Base-by-base conservation (phyloP, 2,888 invertebrate species). In the Nineta flava region DNA sequence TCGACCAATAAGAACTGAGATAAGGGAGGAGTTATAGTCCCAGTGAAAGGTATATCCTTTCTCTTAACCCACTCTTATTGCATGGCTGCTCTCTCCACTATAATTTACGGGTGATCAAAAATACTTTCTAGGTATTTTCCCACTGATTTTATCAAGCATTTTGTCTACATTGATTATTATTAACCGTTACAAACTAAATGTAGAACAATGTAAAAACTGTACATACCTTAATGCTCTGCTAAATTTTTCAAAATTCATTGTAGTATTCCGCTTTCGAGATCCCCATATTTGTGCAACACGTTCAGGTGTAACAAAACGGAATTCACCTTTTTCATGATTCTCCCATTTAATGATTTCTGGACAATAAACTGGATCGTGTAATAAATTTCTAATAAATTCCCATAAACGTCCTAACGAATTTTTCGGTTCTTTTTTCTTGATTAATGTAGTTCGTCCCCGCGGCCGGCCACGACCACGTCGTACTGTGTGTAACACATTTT, bases 171-270 rank as follows among this genome's bases (percentile, higher is more conserved):
- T n/a, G n/a, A n/a, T n/a, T n/a, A n/a, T n/a, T n/a, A n/a, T n/a
- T n/a, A n/a, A n/a, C n/a, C n/a, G n/a, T n/a, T n/a, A n/a, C n/a
- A n/a, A n/a, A n/a, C n/a, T n/a, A n/a, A n/a, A n/a, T n/a, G n/a
- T n/a, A n/a, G n/a, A n/a, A n/a, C n/a, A n/a, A n/a, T n/a, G 19
- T 4, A 19, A 19, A 48, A 41, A 48, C n/a, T 48, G 9, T 45
- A 16, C 16, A 44, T 63, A 82, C 81, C 84, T 76, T 83, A 93
- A 87, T 13, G 92, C 92, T 54, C 92, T 69, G 65, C 88, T 90
- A 60, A 93, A 78, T 68, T 93, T 93, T 65, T 92, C 92, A 62
- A 91, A 93, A 41, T 86, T 91, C 92, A 93, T 93, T 62, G 82
- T 81, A 47, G 80, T 79, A 62, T 92, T 92, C 63, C 85, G 82